These are phyloP conservation scores for Sebastes steindachneri DNA, from an alignment of 2,797 vertebrate species.

Conservation along the genomic window DNA sequence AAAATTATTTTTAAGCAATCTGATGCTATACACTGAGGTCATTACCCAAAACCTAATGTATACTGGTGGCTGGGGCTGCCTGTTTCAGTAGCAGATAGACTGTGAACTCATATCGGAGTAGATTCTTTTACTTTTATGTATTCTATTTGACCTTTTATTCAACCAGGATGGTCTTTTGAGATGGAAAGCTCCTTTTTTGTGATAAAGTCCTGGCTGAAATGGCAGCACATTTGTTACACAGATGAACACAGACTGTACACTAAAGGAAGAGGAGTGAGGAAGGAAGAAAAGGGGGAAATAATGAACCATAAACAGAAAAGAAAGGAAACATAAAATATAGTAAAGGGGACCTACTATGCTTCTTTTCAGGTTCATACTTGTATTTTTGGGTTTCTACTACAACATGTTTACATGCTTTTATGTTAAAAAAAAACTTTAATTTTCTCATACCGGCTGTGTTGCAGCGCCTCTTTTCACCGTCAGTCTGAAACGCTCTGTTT, in stretches of 20 bases:
- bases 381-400: background rate
- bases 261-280: background rate
- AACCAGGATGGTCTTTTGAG: background rate
- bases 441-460: too few species aligned
- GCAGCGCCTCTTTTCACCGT: too few species aligned
- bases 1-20: background rate
- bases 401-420: background rate
- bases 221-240: background rate
- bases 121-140: background rate
- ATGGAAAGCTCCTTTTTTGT: background rate
- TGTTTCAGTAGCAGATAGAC: background rate
- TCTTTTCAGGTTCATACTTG: background rate
- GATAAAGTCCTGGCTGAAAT: background rate
- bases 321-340: background rate
- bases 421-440: too few species aligned
- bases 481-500: too few species aligned
- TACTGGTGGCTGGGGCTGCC: background rate
- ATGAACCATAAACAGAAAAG: background rate
- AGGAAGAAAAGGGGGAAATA: background rate
- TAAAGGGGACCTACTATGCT: background rate
- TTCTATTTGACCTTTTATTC: background rate
- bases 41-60: too few species aligned
- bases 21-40: background rate
- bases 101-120: background rate
- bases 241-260: background rate